A percentile compares a stretch with the other conserved stretches of the same genome.
Conservation (phyloP, 2,888 invertebrate species). For the Athalia circularis region DNA sequence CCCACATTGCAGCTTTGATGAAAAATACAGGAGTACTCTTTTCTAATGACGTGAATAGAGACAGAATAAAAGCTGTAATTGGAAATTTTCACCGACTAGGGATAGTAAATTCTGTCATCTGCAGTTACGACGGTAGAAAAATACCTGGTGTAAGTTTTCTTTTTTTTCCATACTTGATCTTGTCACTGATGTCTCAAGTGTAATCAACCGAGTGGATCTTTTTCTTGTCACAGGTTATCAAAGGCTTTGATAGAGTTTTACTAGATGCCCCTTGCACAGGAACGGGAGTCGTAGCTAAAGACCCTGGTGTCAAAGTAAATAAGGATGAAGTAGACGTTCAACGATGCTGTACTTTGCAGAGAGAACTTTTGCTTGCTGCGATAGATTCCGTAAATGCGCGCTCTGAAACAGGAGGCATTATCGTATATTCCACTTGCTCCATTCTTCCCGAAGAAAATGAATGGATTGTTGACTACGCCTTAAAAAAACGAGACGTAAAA, state of each 20-base stretch:
- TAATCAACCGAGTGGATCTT: background rate
- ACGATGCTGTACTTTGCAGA: conserved; percentile 93
- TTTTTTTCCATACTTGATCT: background rate
- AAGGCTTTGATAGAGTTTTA: conserved; percentile 95
- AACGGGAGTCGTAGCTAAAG: conserved; percentile 98
- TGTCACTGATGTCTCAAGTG: no score
- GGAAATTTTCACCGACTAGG: conserved; percentile 98
- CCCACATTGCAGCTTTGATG: conserved; percentile 98
- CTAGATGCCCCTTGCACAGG: conserved; percentile 99
- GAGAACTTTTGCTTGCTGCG: conserved; percentile 94
- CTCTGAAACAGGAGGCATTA: conserved; percentile 93
- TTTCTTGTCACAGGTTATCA: conserved; percentile 80
- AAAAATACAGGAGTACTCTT: conserved; percentile 97
- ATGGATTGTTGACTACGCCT: conserved; percentile 95
- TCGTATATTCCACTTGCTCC: conserved; percentile 99
- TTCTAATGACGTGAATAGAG: conserved; percentile 95
- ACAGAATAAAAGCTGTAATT: conserved; percentile 92
- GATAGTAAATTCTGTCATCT: conserved; percentile 93
- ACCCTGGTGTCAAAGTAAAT: conserved; percentile 95
- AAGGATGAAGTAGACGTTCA: conserved; percentile 94
- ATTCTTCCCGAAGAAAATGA: conserved; percentile 99
- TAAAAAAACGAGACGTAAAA: conserved; percentile 95
- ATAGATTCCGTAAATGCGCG: conserved; percentile 97
- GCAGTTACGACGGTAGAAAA: conserved; percentile 91
- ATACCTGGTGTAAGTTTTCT: conserved; percentile 79